Evolutionary conservation across 2,113 vertebrate species (phyloP).

Genomic region (Gallinago paraguaiae): DNA sequence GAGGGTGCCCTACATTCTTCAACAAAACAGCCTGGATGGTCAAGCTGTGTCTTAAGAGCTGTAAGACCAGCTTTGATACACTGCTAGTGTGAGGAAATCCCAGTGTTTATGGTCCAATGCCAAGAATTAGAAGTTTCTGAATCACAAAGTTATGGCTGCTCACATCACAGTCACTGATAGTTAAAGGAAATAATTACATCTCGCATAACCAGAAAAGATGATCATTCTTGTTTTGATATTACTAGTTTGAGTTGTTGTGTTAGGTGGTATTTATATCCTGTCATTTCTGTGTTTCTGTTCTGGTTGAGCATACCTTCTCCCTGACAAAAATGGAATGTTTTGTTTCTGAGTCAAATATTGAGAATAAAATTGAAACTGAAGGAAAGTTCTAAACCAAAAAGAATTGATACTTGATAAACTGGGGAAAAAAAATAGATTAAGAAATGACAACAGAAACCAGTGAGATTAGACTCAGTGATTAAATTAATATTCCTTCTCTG

Average conservation of each 20-base stretch:
- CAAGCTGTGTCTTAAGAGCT: background rate
- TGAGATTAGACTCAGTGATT: background rate
- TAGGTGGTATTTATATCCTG: background rate
- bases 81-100: background rate
- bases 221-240: constrained; percentile 4
- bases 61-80: background rate
- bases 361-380: background rate
- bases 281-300: background rate
- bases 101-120: background rate
- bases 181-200: background rate
- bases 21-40: background rate
- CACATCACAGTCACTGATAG: background rate
- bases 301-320: background rate
- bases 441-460: background rate
- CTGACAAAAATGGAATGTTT: background rate
- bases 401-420: background rate
- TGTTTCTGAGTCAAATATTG: background rate
- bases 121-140: background rate
- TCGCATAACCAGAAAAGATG: background rate
- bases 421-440: background rate
- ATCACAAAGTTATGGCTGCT: background rate
- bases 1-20: background rate
- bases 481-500: background rate
- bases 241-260: background rate
- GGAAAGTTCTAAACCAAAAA: background rate